Percentiles rank a stretch among this genome's conserved stretches.
Evolutionary conservation across 2,113 vertebrate genomes (phyloP).

Genomic region (Centropus unirufus): DNA sequence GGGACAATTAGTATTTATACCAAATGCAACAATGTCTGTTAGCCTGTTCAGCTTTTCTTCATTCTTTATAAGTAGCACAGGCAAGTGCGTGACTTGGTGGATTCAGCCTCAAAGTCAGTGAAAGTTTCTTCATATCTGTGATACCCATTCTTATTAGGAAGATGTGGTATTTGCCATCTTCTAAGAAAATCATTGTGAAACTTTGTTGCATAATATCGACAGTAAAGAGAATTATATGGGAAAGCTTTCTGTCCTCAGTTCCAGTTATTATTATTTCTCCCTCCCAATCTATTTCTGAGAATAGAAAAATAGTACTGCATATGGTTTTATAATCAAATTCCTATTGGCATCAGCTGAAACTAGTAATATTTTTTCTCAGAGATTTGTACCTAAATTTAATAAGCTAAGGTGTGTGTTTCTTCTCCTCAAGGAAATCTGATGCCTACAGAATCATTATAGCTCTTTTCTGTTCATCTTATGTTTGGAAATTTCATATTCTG

Average conservation of each 20-base stretch:
- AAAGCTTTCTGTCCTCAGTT: background rate
- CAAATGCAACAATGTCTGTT: background rate
- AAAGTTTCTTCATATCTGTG: background rate
- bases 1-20: background rate
- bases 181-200: background rate
- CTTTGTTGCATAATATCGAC: background rate
- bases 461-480: background rate
- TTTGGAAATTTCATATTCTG: background rate
- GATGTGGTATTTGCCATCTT: background rate
- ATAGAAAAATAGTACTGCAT: background rate
- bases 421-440: background rate
- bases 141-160: background rate
- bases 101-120: background rate
- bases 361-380: background rate
- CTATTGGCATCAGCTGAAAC: background rate
- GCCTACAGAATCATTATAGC: background rate
- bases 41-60: background rate
- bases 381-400: background rate
- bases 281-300: background rate
- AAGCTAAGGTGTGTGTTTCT: background rate
- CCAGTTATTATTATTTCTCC: background rate
- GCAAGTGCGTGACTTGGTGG: background rate
- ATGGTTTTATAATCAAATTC: background rate
- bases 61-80: fast-evolving
- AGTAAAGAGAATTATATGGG: background rate